Percentiles rank a stretch among this genome's conserved stretches.
These are phyloP conservation scores for Euglossa dilemma DNA, from an alignment of 1,140 invertebrate species.

Conservation along the genomic window DNA sequence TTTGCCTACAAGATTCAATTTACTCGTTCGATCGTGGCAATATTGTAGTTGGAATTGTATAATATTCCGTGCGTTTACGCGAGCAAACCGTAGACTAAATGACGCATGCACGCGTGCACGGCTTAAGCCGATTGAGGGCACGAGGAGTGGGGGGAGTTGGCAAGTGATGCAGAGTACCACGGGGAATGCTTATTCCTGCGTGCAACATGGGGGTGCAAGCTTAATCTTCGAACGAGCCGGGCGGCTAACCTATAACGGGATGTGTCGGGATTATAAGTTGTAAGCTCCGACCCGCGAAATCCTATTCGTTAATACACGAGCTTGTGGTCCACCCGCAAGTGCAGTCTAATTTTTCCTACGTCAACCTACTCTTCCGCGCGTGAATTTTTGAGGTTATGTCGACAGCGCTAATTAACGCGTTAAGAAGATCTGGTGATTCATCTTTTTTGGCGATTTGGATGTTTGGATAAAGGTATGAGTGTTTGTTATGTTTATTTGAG, in stretches of 20 bases:
- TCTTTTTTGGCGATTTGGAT: not conserved
- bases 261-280: conserved; percentile 75
- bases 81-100: conserved; percentile 59
- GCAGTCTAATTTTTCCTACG: conserved; percentile 57
- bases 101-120: conserved; percentile 64
- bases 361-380: not conserved
- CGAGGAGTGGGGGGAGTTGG: conserved; percentile 7
- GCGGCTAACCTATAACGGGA: conserved; percentile 74
- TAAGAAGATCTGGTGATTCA: not conserved
- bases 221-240: conserved; percentile 72
- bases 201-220: conserved; percentile 57
- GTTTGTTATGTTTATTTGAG: no score
- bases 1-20: conserved; percentile 16
- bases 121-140: conserved; percentile 68
- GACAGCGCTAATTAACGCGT: not conserved
- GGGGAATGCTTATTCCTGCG: conserved; percentile 34
- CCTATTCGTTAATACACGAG: conserved; percentile 58
- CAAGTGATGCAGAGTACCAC: not conserved
- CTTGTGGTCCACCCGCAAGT: conserved; percentile 59
- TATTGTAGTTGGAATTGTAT: conserved; percentile 28
- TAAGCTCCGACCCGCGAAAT: conserved; percentile 70
- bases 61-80: conserved; percentile 39
- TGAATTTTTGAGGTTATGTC: not conserved
- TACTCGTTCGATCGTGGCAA: conserved; percentile 27
- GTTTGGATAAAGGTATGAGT: no score